Conservation (phyloP, 2,888 invertebrate species). For the Anorthoa munda region DNA sequence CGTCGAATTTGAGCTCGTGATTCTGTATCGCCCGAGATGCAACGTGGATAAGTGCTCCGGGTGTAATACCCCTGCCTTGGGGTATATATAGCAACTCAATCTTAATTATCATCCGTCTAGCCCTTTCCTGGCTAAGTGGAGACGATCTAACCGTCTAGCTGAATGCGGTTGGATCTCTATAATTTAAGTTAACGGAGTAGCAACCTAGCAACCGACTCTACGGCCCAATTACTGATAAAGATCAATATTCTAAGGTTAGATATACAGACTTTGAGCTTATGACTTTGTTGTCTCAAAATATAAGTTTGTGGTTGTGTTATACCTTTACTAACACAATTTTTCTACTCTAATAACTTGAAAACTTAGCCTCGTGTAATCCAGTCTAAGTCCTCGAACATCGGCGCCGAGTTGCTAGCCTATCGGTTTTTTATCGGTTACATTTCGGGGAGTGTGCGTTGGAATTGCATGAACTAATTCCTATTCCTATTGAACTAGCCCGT, state of each 20-base stretch:
- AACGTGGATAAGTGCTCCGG: constrained; percentile 26
- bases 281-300: background rate
- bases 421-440: too few relatives aligned
- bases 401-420: too few relatives aligned
- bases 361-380: too few relatives aligned
- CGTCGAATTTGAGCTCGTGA: constrained; percentile 58
- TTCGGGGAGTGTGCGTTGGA: too few relatives aligned
- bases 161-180: background rate
- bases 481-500: too few relatives aligned
- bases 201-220: background rate
- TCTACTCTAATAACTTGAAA: too few relatives aligned
- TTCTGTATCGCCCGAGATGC: constrained; percentile 38
- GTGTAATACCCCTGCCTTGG: constrained; percentile 13
- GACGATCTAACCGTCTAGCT: background rate
- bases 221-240: background rate
- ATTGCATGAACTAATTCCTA: too few relatives aligned
- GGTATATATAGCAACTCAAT: constrained; percentile 30
- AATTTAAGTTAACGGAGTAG: background rate
- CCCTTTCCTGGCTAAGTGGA: background rate
- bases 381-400: too few relatives aligned
- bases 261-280: background rate
- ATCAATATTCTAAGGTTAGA: background rate
- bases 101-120: constrained; percentile 10
- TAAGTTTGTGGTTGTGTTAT: background rate
- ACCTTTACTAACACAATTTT: too few relatives aligned